These are phyloP conservation scores for Tapirus terrestris DNA, from an alignment of 2,113 vertebrate genomes.

Conservation along the genomic window DNA sequence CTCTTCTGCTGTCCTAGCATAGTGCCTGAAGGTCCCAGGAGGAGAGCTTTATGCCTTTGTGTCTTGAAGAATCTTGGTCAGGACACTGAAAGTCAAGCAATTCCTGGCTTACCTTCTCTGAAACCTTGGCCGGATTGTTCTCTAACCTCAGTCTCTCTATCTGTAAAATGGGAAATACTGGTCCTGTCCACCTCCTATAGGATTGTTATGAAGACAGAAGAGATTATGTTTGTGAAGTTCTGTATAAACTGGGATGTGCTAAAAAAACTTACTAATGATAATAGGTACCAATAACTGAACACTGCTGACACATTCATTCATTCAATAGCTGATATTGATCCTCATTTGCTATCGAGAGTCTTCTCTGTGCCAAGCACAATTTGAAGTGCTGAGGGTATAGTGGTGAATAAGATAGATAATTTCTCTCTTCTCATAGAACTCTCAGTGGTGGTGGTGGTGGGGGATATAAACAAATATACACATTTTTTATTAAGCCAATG, in stretches of 20 bases:
- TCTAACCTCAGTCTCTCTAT: background rate
- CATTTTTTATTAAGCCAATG: background rate
- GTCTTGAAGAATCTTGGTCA: background rate
- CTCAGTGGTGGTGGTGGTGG: background rate
- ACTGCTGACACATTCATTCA: background rate
- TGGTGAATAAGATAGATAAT: background rate
- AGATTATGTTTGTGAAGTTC: background rate
- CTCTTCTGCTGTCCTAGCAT: background rate
- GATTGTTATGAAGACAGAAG: background rate
- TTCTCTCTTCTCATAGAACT: background rate
- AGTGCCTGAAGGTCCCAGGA: background rate
- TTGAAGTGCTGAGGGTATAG: background rate
- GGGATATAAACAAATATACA: background rate
- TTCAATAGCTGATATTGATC: background rate
- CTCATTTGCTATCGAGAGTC: background rate
- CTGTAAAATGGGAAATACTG: background rate
- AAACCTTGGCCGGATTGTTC: background rate
- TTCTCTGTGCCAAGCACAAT: background rate
- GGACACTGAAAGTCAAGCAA: background rate
- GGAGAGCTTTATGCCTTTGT: background rate
- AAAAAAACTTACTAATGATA: background rate
- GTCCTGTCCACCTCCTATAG: background rate
- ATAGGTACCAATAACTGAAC: background rate
- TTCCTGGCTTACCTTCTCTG: background rate
- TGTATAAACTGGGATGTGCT: background rate